Evolutionary conservation across 2,888 invertebrate species (phyloP), one percentile per base, ranked within the genome.

Genomic region (Thumatha senex): DNA sequence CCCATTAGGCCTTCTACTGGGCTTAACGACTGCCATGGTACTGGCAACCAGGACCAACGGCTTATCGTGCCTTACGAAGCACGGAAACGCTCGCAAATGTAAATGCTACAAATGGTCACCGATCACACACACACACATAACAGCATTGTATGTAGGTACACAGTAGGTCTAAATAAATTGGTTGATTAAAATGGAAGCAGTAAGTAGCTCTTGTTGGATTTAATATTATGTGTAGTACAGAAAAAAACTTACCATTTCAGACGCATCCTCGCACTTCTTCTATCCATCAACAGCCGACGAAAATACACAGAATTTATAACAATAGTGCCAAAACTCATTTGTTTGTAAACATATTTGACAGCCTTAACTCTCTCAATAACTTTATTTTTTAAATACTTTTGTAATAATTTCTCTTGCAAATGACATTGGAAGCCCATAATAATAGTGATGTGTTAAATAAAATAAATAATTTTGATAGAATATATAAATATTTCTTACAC

Each of bases 351-450:
- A 69, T 68, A 67, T 60, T 70, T 63, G 60, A 70, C 67, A 48
- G 61, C 52, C 48, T 70, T 70, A 40, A 56, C 42, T 45, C 55
- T 70, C 36, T 55, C 44, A 46, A 57, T 40, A 29, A 63, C 40
- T 47, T 56, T 63, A 36, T 35, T 53, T 33, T 60, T 53, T 0
- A 48, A 57, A 53, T 51, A 54, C 51, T 61, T 74, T 51, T 45
- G 61, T 29, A 51, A 42, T 60, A 52, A 56, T 12, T 46, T 48
- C 41, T 67, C 69, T 57, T 73, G 69, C 29, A 47, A 36, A 51
- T 67, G 66, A 34, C 73, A 73, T 49, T 54, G 61, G 33, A 72
- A 74, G 46, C 73, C 73, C 73, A 73, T 73, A 59, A 55, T 70
- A 61, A 48, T 48, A 46, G 44, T 54, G 45, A 50, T 44, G 30